Evolutionary conservation across 1,140 invertebrate genomes (phyloP).

Genomic region (Charaxes varanes): DNA sequence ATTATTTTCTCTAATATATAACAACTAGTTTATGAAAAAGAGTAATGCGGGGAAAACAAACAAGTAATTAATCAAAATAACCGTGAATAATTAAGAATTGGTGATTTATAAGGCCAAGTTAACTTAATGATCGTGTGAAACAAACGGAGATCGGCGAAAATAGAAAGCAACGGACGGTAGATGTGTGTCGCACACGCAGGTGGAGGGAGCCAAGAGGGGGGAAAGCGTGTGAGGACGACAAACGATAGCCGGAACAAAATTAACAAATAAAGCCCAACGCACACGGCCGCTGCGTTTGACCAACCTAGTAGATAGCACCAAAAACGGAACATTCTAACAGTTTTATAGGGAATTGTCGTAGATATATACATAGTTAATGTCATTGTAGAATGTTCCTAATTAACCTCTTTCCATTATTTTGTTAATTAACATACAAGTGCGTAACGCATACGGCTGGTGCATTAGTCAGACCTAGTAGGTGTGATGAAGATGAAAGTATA

Average conservation of each 20-base stretch:
- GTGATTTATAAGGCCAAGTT: constrained; percentile 14
- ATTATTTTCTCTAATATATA: background rate
- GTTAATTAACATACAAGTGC: no score
- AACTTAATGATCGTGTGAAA: constrained; percentile 21
- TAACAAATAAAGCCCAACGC: no score
- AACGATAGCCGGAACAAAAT: constrained; percentile 36
- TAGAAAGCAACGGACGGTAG: constrained; percentile 66
- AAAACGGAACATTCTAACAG: background rate
- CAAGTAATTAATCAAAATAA: constrained; percentile 1
- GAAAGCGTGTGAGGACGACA: constrained; percentile 38
- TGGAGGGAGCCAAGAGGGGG: constrained; percentile 43
- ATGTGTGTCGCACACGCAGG: constrained; percentile 63
- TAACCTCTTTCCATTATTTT: no score
- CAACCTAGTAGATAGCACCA: background rate
- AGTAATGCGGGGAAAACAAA: constrained; percentile 1
- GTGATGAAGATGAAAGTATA: no score
- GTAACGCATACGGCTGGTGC: no score
- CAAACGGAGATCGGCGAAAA: constrained; percentile 46
- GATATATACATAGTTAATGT: no score
- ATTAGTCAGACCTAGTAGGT: no score
- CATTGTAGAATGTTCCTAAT: no score
- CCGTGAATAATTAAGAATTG: constrained; percentile 9
- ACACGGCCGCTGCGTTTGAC: no score
- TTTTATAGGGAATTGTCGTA: no score
- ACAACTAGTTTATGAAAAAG: background rate